Percentiles rank a stretch among this genome's conserved stretches.
These are phyloP conservation scores for Pampusana beccarii DNA, from an alignment of 2,113 vertebrate genomes.

Conservation along the genomic window DNA sequence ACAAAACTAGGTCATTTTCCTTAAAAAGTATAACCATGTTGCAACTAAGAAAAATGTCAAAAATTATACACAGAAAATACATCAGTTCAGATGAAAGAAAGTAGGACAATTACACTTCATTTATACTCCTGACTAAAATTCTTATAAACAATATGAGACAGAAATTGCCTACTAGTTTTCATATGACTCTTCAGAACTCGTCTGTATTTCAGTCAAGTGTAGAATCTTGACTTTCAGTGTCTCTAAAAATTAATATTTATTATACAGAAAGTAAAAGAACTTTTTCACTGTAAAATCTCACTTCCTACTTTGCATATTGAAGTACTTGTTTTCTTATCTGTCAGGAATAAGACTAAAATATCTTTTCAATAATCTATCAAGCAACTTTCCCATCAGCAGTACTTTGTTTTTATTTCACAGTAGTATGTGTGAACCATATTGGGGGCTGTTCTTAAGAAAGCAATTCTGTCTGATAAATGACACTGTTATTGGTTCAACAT, in stretches of 20 bases:
- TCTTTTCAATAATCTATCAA: not conserved
- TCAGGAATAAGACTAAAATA: not conserved
- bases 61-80: not conserved
- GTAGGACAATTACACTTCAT: conserved; percentile 29
- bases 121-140: not conserved
- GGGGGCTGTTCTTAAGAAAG: not conserved
- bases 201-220: not conserved
- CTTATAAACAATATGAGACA: not conserved
- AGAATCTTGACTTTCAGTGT: not conserved
- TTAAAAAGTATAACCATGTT: not conserved
- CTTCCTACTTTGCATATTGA: not conserved
- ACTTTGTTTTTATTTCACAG: not conserved
- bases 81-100: conserved; percentile 32
- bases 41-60: not conserved
- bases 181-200: not conserved
- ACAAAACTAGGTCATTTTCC: conserved; percentile 28
- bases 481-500: not conserved
- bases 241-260: not conserved
- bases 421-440: not conserved
- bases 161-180: not conserved
- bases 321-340: not conserved
- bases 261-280: not conserved
- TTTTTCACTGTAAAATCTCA: not conserved
- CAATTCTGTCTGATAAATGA: not conserved
- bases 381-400: not conserved